Evolutionary conservation across 2,888 invertebrate genomes (phyloP).

Genomic region (Patella depressa): DNA sequence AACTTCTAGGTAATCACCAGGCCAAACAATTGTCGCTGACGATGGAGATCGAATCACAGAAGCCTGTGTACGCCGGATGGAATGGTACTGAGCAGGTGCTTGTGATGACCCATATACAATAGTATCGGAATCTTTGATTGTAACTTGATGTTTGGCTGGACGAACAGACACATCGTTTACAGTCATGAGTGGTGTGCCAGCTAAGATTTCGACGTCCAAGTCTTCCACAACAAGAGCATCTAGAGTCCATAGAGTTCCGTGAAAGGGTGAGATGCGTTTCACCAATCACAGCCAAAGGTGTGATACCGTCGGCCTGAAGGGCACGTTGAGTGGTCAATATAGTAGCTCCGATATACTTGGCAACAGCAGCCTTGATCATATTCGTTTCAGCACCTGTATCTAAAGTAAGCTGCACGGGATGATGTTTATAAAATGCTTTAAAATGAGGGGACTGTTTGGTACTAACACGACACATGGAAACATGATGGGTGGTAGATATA

Average conservation of each 20-base stretch:
- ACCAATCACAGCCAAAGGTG: slow-evolving; percentile 24
- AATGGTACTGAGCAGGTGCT: neutral
- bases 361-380: slow-evolving; percentile 28
- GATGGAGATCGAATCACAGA: slow-evolving; percentile 17
- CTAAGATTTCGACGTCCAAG: slow-evolving; percentile 32
- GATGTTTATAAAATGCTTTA: slow-evolving; percentile 5
- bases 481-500: neutral
- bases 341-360: slow-evolving; percentile 13
- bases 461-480: neutral
- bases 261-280: slow-evolving; percentile 7
- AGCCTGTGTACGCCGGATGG: slow-evolving; percentile 26
- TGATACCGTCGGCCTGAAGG: slow-evolving; percentile 28
- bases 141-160: slow-evolving; percentile 29
- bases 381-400: slow-evolving; percentile 26
- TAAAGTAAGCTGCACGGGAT: slow-evolving; percentile 3
- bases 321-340: slow-evolving; percentile 21
- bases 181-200: slow-evolving; percentile 35
- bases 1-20: slow-evolving; percentile 25
- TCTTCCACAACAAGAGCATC: slow-evolving; percentile 37
- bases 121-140: slow-evolving; percentile 23
- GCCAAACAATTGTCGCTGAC: slow-evolving; percentile 19
- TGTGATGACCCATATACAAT: slow-evolving; percentile 13
- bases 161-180: slow-evolving; percentile 35
- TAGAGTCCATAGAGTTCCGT: slow-evolving; percentile 11
- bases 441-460: neutral